Percentiles rank a stretch among this genome's conserved stretches.
These are phyloP conservation scores for Ostrea edulis DNA, from an alignment of 1,140 invertebrate genomes.

Conservation along the genomic window DNA sequence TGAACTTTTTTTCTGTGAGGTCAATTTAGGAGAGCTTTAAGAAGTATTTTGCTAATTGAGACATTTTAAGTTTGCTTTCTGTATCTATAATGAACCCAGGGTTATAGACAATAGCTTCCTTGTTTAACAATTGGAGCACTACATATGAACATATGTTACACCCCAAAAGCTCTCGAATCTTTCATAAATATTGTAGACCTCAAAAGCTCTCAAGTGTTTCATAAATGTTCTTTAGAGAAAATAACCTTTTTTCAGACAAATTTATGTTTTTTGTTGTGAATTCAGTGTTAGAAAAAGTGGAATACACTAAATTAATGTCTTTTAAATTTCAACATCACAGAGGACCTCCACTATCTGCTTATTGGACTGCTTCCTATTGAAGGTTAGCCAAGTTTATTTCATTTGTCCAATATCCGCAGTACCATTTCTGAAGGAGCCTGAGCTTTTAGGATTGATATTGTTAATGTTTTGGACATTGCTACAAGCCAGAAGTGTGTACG, in stretches of 20 bases:
- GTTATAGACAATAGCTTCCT: constrained; percentile 11
- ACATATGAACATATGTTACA: background rate
- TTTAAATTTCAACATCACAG: no score
- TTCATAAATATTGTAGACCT: no score
- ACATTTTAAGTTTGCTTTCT: background rate
- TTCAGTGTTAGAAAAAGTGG: background rate
- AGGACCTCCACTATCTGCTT: no score
- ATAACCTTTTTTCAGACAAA: background rate
- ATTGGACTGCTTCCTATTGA: no score
- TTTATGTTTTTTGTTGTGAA: background rate
- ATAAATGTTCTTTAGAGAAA: background rate
- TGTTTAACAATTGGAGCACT: background rate
- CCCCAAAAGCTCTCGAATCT: background rate
- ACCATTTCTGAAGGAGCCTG: no score
- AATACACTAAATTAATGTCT: background rate
- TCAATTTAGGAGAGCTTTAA: no score
- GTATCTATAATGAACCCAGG: no score
- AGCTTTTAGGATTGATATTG: no score
- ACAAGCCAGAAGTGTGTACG: background rate
- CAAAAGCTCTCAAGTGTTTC: background rate
- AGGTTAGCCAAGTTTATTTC: no score
- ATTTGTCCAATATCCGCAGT: no score
- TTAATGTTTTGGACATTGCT: background rate
- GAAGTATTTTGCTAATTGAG: background rate
- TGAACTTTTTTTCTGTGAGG: background rate